Base-by-base conservation (phyloP, 2,797 vertebrate genomes). In the Meriones psammophilus region DNA sequence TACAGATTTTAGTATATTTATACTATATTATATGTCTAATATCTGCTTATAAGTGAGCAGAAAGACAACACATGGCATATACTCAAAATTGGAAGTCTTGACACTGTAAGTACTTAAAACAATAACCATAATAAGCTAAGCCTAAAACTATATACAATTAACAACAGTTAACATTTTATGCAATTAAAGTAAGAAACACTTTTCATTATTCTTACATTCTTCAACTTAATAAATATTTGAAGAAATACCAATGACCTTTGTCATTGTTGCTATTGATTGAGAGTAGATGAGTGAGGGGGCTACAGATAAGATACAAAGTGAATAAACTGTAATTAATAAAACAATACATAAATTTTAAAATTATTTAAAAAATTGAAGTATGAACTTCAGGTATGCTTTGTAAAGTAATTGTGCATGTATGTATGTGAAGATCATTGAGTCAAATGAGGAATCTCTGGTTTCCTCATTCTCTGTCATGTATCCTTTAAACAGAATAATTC, bases 81-180 rank as follows among this genome's bases (percentile, higher is more conserved):
- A 50, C 50, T 50, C 50, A 50, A 10, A 50, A 50, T 50, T 50
- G 50, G 50, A 8, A 58, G 20, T 54, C 93, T 81, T 58, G 9
- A 89, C 88, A 85, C 8, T 30, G n/a, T 76, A 30, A 33, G 4
- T 71, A 68, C 90, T 62, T 79, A 79, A 64, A 73, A 73, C 22
- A 0, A 81, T 73, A 62, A 89, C 20, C 2, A 46, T 14, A 92
- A n/a, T 17, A 77, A 39, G 0, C 15, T 20, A 0, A 87, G 17
- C 20, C 94, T 46, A 18, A 90, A 92, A 89, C n/a, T 30, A 50
- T 80, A n/a, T 94, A 13, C 54, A 79, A 50, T 92, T 69, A 50
- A 33, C 4, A 78, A 22, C 18, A 92, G 28, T 46, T 77, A 93
- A 92, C 87, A 64, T 15, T 14, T 30, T 39, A 39, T 76, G 64